Evolutionary conservation across 2,797 vertebrate species (phyloP).

Genomic region (Margarornis squamiger): DNA sequence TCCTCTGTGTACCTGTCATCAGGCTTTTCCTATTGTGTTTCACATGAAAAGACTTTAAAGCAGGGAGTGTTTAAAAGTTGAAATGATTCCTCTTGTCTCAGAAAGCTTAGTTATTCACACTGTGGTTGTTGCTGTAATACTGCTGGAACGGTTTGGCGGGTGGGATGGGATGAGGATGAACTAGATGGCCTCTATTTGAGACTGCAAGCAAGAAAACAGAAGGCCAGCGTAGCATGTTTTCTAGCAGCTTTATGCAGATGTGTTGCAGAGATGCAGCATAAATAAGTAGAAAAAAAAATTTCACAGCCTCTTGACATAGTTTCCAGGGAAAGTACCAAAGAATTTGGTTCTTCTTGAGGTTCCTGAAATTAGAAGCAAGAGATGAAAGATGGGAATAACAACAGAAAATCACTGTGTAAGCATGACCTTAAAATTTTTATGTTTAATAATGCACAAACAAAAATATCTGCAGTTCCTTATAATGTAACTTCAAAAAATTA

Average conservation of each 20-base stretch:
- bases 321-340: slow-evolving; percentile 99
- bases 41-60: not conserved
- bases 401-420: not conserved
- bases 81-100: slow-evolving; percentile 24
- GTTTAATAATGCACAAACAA: not conserved
- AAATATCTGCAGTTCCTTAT: not conserved
- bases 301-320: slow-evolving; percentile 98
- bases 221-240: slow-evolving; percentile 67
- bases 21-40: slow-evolving; percentile 3
- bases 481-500: not conserved
- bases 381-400: slow-evolving; percentile 59
- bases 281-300: slow-evolving; percentile 72
- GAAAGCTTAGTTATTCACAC: slow-evolving; percentile 8
- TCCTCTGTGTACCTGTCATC: slow-evolving; percentile 6
- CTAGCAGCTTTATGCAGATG: slow-evolving; percentile 72
- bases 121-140: slow-evolving; percentile 30
- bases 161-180: slow-evolving; percentile 64
- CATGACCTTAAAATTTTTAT: not conserved
- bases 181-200: slow-evolving; percentile 51
- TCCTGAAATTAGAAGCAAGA: slow-evolving; percentile 84
- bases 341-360: slow-evolving; percentile 95
- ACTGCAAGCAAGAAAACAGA: slow-evolving; percentile 69
- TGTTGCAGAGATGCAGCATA: slow-evolving; percentile 73
- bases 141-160: slow-evolving; percentile 62
- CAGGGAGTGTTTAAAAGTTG: not conserved